Percentiles rank a stretch among this genome's conserved stretches.
These are phyloP conservation scores for Alaudala cheleensis DNA, from an alignment of 2,113 vertebrate genomes.

Conservation along the genomic window DNA sequence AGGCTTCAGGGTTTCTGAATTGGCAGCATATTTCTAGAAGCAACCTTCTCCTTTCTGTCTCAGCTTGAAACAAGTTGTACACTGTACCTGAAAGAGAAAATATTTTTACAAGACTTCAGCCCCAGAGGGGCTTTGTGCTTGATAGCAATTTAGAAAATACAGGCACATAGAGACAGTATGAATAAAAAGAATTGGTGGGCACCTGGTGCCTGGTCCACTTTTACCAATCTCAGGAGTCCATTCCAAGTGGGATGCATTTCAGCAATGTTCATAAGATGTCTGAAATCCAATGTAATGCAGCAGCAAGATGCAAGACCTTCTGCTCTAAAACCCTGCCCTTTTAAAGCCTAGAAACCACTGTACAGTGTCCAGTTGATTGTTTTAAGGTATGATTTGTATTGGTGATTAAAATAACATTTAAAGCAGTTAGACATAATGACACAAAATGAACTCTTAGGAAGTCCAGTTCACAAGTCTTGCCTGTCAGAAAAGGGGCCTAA, in stretches of 20 bases:
- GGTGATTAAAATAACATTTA: neutral
- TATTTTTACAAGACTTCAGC: neutral
- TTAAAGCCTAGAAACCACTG: neutral
- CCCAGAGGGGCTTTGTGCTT: neutral
- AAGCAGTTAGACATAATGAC: neutral
- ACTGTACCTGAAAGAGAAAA: neutral
- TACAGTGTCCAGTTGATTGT: neutral
- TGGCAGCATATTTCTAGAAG: neutral
- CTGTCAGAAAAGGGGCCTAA: neutral
- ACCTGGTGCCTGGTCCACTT: neutral
- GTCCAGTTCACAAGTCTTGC: neutral
- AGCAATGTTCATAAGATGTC: neutral
- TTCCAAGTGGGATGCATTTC: neutral
- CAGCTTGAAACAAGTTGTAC: neutral
- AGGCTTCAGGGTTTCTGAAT: neutral
- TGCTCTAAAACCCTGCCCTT: neutral
- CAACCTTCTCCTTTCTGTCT: neutral
- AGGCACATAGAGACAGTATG: neutral
- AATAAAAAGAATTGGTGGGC: neutral
- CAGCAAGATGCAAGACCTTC: neutral
- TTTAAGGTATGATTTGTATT: neutral
- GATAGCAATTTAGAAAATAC: neutral
- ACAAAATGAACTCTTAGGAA: neutral
- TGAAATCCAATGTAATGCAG: neutral
- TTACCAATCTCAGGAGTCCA: neutral